phyloP scores from a whole-genome alignment of 2,888 invertebrate species.

The Erebia aethiops region DNA sequence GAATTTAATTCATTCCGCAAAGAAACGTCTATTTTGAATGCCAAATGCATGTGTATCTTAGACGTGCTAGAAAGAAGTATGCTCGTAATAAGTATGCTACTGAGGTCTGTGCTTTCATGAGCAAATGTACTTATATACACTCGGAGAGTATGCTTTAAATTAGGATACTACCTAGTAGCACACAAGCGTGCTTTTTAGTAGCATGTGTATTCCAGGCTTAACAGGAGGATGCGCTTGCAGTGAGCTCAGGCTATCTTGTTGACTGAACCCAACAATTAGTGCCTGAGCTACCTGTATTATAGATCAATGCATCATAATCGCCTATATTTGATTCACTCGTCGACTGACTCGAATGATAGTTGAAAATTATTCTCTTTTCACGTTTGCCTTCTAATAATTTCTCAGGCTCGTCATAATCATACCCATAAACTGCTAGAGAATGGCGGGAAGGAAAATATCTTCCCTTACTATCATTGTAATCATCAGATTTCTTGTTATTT shows the following conservation, averaged over 20 bases:
- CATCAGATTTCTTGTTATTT: neutral
- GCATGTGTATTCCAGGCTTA: too few relatives aligned
- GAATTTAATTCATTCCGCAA: too few relatives aligned
- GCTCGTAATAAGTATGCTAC: too few relatives aligned
- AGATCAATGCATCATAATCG: slow-evolving; percentile 14
- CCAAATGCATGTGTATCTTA: too few relatives aligned
- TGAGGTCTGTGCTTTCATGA: too few relatives aligned
- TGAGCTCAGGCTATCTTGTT: neutral
- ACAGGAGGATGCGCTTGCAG: too few relatives aligned
- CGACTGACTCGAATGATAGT: slow-evolving; percentile 40
- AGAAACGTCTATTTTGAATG: too few relatives aligned
- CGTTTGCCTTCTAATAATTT: slow-evolving; percentile 13
- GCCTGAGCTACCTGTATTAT: slow-evolving; percentile 1
- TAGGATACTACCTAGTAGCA: too few relatives aligned
- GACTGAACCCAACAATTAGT: neutral
- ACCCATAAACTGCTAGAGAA: slow-evolving; percentile 55
- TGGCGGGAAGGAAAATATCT: slow-evolving; percentile 44
- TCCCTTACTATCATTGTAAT: neutral
- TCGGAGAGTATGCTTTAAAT: too few relatives aligned
- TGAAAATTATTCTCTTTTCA: slow-evolving; percentile 35
- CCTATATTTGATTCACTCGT: slow-evolving; percentile 17
- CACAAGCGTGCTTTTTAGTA: too few relatives aligned
- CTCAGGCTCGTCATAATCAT: slow-evolving; percentile 46
- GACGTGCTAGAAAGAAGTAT: too few relatives aligned
- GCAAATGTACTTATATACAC: too few relatives aligned